Evolutionary conservation across 2,113 vertebrate genomes (phyloP), one percentile per base, ranked within the genome.

Genomic region (Lycaon pictus): DNA sequence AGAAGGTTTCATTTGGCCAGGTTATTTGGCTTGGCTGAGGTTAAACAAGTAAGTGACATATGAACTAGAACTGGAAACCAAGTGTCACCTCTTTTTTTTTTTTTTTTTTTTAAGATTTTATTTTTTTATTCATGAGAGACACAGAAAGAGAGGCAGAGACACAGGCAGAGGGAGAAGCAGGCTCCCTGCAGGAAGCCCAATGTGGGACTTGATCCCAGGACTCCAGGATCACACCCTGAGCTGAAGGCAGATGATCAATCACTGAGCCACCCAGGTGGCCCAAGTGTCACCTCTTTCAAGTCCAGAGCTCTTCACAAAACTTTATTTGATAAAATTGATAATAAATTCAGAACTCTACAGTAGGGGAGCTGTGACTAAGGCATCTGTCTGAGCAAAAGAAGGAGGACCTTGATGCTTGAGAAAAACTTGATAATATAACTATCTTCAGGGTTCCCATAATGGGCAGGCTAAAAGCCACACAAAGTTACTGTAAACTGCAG

Each of bases 291-390:
- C 37, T 76, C 22, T 22, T 32, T 58, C n/a, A 93, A 97, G 67
- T 69, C 58, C 17, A 32, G 56, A 84, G 90, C 17, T 83, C 17
- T 55, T 76, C 56, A 74, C 29, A 89, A 86, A 95, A 17, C 25
- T 93, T 71, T 60, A 22, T 74, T 79, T 83, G 27, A 95, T 89
- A 62, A 81, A 90, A 67, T 23, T 62, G 27, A 32, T 22, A 58
- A 19, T 87, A 83, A 79, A 79, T n/a, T 85, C 29, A 55, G 58
- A 96, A 84, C 48, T 87, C n/a, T 65, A 56, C 29, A 92, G 51
- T 10, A 82, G 58, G 17, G 55, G 13, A 80, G 12, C 0, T 76
- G 55, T 43, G 32, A 55, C 35, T 63, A 63, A 11, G 56, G 23
- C 23, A 91, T 15, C 8, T 15, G 15, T 51, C 51, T 48, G 56